Evolutionary conservation across 92 coral and sea anemone genomes (phyloP), one percentile per base, ranked within the genome.

Genomic region (Zoanthus solanderi): DNA sequence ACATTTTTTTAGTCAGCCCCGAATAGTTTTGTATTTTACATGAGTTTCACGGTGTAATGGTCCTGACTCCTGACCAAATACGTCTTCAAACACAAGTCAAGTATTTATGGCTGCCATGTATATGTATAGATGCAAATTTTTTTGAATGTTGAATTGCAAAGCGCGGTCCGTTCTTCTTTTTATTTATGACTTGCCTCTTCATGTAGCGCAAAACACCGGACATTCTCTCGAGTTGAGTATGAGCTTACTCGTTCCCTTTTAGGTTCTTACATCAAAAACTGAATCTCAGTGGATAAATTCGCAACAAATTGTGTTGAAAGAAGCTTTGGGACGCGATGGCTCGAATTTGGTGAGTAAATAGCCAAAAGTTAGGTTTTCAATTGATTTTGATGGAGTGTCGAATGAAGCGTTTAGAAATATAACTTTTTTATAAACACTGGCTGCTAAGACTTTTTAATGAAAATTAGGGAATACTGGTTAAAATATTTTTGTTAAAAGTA

Each of bases 61-160:
- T 34, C 57, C 73, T 52, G 84, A 83, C 93, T 84, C 34, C 83
- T 89, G 89, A 76, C 88, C 91, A 89, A 89, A 85, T 89, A 90
- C 87, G 89, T 91, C 92, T 89, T 95, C 94, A 95, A 95, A 95
- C 98, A 95, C 90, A 89, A 44, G 89, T 87, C 92, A 87, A 87
- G 93, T 87, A 94, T 93, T 92, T 95, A 91, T 92, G 90, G 83
- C 95, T 88, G 53, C 95, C 89, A 92, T 97, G 99, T 97, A 97
- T 97, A 97, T 97, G 99, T 97, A 97, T 97, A 97, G 98, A 97
- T 97, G 99, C 99, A 93, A 97, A 97, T 97, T 90, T 63, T 79
- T 87, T 79, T 89, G 88, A 87, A 92, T 92, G 90, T 93, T 97
- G 98, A 95, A 97, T 97, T 93, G 96, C 99, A 96, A 97, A 97